Base-by-base conservation (phyloP, 2,113 vertebrate genomes). In the Pelobates fuscus region DNA sequence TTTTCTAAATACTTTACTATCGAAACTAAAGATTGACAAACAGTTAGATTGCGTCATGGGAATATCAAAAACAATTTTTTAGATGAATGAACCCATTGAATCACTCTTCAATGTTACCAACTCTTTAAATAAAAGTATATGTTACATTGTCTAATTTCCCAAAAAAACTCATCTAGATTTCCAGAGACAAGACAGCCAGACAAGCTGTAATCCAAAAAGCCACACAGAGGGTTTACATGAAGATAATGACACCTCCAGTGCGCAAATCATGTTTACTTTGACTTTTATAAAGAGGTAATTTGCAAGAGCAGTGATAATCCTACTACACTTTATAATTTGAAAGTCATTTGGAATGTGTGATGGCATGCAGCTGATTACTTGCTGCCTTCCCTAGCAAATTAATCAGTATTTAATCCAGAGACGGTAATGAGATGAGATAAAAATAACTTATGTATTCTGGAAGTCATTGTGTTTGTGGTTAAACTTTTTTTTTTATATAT, bases 251-350 rank as follows among this genome's bases (percentile, higher is more conserved):
- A 79, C 76, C 69, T 83, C 81, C 1, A 2, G 54, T 60, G 80
- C 77, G 70, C 26, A 54, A 37, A 25, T 24, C 27, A 63, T 79
- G 67, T 80, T 85, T 86, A 86, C 84, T 84, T 70, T 78, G 80
- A 84, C 77, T 90, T 86, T 75, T 84, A 76, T 83, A 85, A 88
- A 88, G 81, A 83, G 83, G 70, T 83, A 82, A 89, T 89, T 92
- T 86, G 82, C 67, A 70, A 83, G 83, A 78, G 67, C 82, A 79
- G 78, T 80, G 80, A 84, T 86, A 87, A 89, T 92, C 84, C 82
- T 67, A 68, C 82, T 78, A 32, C 71, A 76, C 32, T 84, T 88
- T 80, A 74, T 87, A 79, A 88, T 86, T 87, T 88, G 88, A 86
- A 88, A 83, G 84, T 86, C 85, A 81, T 67, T 80, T 67, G 78